phyloP scores from a whole-genome alignment of 2,888 invertebrate genomes.

The Oligia strigilis region DNA sequence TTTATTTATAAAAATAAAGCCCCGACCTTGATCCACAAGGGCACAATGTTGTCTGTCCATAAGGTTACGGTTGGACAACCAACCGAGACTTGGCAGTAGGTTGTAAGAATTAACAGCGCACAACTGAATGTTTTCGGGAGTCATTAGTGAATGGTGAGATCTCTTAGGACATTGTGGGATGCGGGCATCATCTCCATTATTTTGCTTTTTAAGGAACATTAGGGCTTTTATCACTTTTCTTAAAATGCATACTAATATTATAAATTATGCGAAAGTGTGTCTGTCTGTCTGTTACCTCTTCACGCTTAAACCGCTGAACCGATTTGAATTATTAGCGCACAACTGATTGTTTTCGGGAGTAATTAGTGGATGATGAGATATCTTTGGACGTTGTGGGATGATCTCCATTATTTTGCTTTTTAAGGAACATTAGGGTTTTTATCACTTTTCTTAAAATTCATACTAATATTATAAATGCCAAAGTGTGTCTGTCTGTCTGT shows the following conservation, averaged over 20 bases:
- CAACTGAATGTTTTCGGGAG: background rate
- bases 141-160: slow-evolving; percentile 21
- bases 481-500: no score
- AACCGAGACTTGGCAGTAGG: slow-evolving; percentile 18
- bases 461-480: no score
- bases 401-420: background rate
- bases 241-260: no score
- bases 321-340: slow-evolving; percentile 1
- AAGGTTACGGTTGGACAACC: slow-evolving; percentile 27
- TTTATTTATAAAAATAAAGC: background rate
- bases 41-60: background rate
- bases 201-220: background rate
- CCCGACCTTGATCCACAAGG: slow-evolving; percentile 25
- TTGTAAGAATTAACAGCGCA: slow-evolving; percentile 31
- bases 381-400: background rate
- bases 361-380: slow-evolving; percentile 18
- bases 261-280: no score
- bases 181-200: background rate
- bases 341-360: background rate
- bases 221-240: no score
- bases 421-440: no score
- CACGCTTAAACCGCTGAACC: no score
- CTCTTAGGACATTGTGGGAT: background rate
- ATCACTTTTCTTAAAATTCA: no score
- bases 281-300: no score